Conservation (phyloP, 2,888 invertebrate species). For the Agonopterix alstromeriana region DNA sequence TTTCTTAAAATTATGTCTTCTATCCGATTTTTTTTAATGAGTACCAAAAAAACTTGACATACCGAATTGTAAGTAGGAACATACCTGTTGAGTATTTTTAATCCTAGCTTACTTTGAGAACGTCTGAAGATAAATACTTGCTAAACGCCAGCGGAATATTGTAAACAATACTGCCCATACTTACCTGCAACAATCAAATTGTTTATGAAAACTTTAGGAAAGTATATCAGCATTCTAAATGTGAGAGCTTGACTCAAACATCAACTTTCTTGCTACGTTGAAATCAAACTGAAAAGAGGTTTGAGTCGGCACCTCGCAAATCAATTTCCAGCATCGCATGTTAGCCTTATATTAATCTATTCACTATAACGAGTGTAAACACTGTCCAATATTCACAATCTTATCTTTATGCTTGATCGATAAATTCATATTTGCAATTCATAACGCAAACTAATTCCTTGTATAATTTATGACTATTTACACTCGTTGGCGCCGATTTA, state of each 20-base stretch:
- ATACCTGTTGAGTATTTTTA: no score
- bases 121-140: background rate
- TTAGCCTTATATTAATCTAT: constrained; percentile 9
- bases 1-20: no score
- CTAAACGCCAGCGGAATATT: constrained; percentile 1
- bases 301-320: background rate
- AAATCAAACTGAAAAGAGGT: no score
- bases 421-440: constrained; percentile 18
- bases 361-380: constrained; percentile 12
- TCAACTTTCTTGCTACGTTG: no score
- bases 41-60: no score
- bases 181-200: constrained; percentile 6
- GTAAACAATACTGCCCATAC: constrained; percentile 1
- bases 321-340: constrained; percentile 4
- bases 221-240: background rate
- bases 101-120: no score
- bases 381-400: constrained; percentile 12
- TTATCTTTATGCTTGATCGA: constrained; percentile 9
- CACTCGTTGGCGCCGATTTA: constrained; percentile 6
- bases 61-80: no score
- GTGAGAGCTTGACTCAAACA: no score
- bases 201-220: background rate
- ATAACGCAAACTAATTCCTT: constrained; percentile 13
- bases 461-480: constrained; percentile 13
- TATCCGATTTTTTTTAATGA: no score